Base-by-base conservation (phyloP, 64 coral and sea anemone species). In the Porites australiensis region DNA sequence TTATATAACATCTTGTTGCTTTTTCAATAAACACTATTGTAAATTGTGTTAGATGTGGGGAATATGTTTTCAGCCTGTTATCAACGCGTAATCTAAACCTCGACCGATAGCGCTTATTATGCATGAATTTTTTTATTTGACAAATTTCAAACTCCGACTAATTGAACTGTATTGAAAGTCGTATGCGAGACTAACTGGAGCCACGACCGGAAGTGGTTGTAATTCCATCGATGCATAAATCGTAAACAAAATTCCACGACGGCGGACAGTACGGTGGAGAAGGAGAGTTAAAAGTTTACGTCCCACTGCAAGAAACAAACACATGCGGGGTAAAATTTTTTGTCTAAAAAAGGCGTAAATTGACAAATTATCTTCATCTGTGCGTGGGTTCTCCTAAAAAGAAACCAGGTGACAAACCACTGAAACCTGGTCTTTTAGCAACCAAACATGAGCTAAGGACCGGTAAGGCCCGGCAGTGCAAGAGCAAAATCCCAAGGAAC, bases 181-280 rank as follows among this genome's bases (percentile, higher is more conserved):
- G 44, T 49, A 23, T 4, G 8, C 19, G 81, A 67, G 81, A 84
- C 81, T 68, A 4, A 22, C 2, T 12, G 81, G 81, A 13, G 81
- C 81, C 81, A 68, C 8, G 45, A 22, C 43, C 81, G 81, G 81
- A 84, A 84, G 81, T 68, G 62, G 16, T 84, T 69, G 19, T 22
- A 69, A 84, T 68, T 84, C 81, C 81, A 68, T 44, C 19, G 63
- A 49, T 5, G 8, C 47, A 84, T 13, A 11, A 50, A 19, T 84
- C 69, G 81, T 84, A 84, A 84, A 84, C 81, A 84, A 84, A 9
- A 48, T 65, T 66, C 21, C 16, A 18, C 27, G 5, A 64, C 62
- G 62, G 62, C 5, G 13, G 72, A 15, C 13, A 5, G 8, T 44
- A 13, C 45, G 27, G 72, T 37, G 27, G 54, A 9, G 5, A 12